These are phyloP conservation scores for Sipha flava DNA, from an alignment of 1,140 invertebrate species.

Conservation along the genomic window DNA sequence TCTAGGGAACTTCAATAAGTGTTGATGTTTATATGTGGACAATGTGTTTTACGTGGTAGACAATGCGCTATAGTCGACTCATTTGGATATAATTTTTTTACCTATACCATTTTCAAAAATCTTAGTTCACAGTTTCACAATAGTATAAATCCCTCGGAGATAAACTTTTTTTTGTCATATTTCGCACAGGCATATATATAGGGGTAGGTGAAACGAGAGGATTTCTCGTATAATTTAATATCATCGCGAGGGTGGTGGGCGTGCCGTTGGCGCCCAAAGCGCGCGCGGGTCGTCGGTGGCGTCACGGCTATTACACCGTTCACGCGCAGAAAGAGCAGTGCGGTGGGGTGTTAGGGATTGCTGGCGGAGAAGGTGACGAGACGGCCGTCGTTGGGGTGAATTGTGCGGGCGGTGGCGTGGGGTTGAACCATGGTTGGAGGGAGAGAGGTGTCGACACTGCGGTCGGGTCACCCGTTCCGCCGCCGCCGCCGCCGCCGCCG, in stretches of 20 bases:
- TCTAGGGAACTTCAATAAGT: no score
- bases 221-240: constrained; percentile 33
- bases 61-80: no score
- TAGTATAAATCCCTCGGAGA: constrained; percentile 15
- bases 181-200: neutral
- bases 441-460: constrained; percentile 31
- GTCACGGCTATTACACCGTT: constrained; percentile 32
- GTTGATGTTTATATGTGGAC: no score
- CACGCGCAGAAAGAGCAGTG: neutral
- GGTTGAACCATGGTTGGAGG: neutral
- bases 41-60: no score
- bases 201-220: neutral
- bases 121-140: neutral
- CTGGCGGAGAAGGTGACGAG: neutral
- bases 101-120: neutral
- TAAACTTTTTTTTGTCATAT: neutral
- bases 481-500: neutral
- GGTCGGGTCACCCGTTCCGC: constrained; percentile 28
- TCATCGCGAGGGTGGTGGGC: constrained; percentile 23
- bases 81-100: no score
- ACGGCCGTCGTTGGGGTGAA: neutral
- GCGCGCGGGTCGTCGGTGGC: constrained; percentile 31
- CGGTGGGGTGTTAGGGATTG: neutral
- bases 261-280: constrained; percentile 31
- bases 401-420: neutral